Conservation (phyloP, 2,113 vertebrate species). For the Oreochromis spilurus region DNA sequence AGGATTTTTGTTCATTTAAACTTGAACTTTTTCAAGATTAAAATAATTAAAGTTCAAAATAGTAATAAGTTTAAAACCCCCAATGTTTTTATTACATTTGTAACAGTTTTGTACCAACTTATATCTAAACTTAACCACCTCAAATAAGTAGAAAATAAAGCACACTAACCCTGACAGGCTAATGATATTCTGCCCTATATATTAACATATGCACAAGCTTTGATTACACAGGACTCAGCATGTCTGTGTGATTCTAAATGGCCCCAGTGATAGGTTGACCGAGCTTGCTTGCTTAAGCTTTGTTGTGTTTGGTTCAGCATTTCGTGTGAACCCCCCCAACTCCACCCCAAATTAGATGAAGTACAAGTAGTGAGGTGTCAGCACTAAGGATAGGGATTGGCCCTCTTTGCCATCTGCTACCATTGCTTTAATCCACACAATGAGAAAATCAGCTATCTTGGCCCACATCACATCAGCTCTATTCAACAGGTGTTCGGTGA, state of each 20-base stretch:
- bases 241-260: background rate
- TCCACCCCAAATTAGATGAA: conserved; percentile 1
- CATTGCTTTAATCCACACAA: conserved; percentile 61
- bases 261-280: background rate
- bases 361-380: conserved; percentile 53
- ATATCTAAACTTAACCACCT: background rate
- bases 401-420: conserved; percentile 69
- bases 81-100: background rate
- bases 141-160: background rate
- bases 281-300: background rate
- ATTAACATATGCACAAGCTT: background rate
- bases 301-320: conserved; percentile 1
- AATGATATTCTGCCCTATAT: background rate
- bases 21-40: background rate
- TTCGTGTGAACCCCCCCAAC: background rate
- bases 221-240: background rate
- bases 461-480: conserved; percentile 55
- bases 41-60: background rate
- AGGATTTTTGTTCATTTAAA: background rate
- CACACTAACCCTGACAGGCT: background rate
- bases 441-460: conserved; percentile 65
- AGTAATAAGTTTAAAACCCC: background rate
- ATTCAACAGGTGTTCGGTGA: conserved; percentile 45
- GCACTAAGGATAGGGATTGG: conserved; percentile 57
- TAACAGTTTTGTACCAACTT: background rate